Percentiles rank a stretch among this genome's conserved stretches.
Evolutionary conservation across 2,797 vertebrate species (phyloP).

Genomic region (Chloroceryle inda): DNA sequence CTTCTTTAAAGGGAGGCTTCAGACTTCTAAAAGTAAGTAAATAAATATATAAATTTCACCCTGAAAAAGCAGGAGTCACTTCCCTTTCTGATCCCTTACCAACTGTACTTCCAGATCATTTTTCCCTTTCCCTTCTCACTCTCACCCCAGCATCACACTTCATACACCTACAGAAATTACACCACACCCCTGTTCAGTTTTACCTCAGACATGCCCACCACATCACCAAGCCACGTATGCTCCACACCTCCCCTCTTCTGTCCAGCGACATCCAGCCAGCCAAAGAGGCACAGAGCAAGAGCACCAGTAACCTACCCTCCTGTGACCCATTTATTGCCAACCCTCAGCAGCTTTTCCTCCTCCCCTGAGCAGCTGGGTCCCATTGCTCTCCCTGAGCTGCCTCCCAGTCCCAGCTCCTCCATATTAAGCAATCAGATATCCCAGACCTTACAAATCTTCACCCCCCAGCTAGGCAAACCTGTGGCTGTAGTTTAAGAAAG

Average conservation of each 20-base stretch:
- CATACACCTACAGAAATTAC: rapidly evolving
- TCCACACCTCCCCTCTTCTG: not conserved
- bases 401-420: not conserved
- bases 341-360: not conserved
- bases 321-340: rapidly evolving
- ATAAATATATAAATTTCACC: not conserved
- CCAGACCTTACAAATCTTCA: not conserved
- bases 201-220: rapidly evolving
- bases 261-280: rapidly evolving
- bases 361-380: not conserved
- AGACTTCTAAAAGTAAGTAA: not conserved
- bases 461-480: rapidly evolving
- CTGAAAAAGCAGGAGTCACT: not conserved
- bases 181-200: rapidly evolving
- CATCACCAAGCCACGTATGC: rapidly evolving
- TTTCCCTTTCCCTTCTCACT: not conserved
- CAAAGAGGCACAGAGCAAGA: rapidly evolving
- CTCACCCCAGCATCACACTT: not conserved
- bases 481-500: not conserved
- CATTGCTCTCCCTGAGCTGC: rapidly evolving
- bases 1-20: not conserved
- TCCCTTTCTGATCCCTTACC: not conserved
- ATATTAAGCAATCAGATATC: rapidly evolving
- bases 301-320: rapidly evolving
- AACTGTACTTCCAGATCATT: not conserved